Evolutionary conservation across 1,140 invertebrate genomes (phyloP).

Genomic region (Papilio polyxenes): DNA sequence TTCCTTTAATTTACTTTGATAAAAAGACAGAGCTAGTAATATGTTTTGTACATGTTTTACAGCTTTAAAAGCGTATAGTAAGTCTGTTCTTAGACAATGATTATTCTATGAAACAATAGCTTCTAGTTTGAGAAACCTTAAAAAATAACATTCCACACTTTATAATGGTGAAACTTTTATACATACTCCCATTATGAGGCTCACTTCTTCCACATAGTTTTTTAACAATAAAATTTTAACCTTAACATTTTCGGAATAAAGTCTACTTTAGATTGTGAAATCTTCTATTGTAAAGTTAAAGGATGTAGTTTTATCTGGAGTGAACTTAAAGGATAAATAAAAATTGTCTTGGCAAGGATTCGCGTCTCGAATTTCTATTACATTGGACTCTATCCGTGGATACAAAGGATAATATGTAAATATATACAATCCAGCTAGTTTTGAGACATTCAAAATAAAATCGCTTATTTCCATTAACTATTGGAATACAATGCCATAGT

Average conservation of each 20-base stretch:
- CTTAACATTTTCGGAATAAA: not conserved
- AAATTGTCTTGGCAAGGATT: constrained; percentile 11
- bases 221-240: not conserved
- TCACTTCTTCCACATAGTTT: not conserved
- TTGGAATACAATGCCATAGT: not conserved
- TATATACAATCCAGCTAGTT: not conserved
- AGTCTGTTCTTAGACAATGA: too few relatives aligned
- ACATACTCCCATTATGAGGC: not conserved
- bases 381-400: not conserved
- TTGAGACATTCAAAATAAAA: not conserved
- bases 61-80: too few relatives aligned
- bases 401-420: constrained; percentile 23
- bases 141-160: not conserved
- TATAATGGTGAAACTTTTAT: not conserved
- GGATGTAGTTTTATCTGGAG: not conserved
- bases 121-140: too few relatives aligned
- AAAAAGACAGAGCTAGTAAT: too few relatives aligned
- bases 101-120: too few relatives aligned
- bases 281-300: not conserved
- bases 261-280: not conserved
- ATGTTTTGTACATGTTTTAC: too few relatives aligned
- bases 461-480: not conserved
- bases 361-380: constrained; percentile 20
- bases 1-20: too few relatives aligned
- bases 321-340: constrained; percentile 11